Base-by-base conservation (phyloP, 2,888 invertebrate genomes). In the Chaitophorus viminalis region DNA sequence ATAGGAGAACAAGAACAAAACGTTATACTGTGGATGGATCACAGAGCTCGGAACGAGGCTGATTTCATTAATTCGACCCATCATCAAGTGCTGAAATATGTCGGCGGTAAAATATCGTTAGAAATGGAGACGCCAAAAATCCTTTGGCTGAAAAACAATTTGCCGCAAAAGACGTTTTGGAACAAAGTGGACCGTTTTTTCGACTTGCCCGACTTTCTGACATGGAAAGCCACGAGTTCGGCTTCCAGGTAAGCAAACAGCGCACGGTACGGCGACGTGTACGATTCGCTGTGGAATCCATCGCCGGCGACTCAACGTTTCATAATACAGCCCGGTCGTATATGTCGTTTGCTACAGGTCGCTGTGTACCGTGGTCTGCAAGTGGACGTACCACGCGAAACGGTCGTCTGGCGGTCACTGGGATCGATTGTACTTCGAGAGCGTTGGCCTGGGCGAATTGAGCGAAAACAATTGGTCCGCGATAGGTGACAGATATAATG, bases 121-220 rank as follows among this genome's bases (percentile, higher is more conserved):
- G 99, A 99, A 93, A 99, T 99, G 98, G 95, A 99, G 93, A 95
- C 96, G 89, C 98, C 99, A 0, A 99, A 99, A 92, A 91, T 99
- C 31, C 91, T 98, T 52, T 99, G 99, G 99, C 91, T 99, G 1
- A 98, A 98, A 91, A 94, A 93, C 90, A 93, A 95, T 92, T 91
- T 96, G 18, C 91, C 90, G 9, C 74, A 39, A 60, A 91, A 93
- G 0, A 91, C 92, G 6, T 94, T 94, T 90, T 98, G 96, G 96
- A 90, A 92, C 0, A 93, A 94, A 88, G 94, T 94, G 81, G 94
- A 94, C 82, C 93, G 95, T 89, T 95, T 97, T 90, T 97, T 99
- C 91, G 98, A 99, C 91, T 92, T 99, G 78, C 89, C 89, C 4
- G 99, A 99, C 92, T 99, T 95, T 91, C 92, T 99, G 8, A 98